Base-by-base conservation (phyloP, 2,113 vertebrate genomes). In the Chaetodon trifascialis region DNA sequence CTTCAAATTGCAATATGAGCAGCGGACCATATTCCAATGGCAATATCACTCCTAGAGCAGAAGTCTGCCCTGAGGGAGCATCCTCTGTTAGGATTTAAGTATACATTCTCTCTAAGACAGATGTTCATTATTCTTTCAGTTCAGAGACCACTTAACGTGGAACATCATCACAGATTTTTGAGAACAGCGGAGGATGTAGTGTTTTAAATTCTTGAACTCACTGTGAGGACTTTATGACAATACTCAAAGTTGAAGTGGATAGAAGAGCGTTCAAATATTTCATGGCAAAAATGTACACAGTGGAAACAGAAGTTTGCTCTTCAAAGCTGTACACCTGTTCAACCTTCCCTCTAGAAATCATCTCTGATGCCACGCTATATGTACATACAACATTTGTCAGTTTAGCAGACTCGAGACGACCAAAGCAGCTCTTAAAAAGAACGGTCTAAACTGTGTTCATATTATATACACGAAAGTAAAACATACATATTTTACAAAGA, bases 401-500 rank as follows among this genome's bases (percentile, higher is more conserved):
- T 64, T 76, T 73, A 84, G 82, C 72, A 73, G 75, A 88, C 83
- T 83, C 55, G 4, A 75, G 86, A 89, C 78, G 80, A 91, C 74
- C 78, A 84, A 90, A 92, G 89, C 83, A 75, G 83, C 90, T 93
- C 77, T 89, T 85, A 82, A 91, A 92, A 93, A 89, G 80, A 93
- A 87, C 65, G 46, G 63, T 86, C 87, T 90, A 90, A 90, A 88
- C 75, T 79, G 49, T 91, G 67, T 91, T 87, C 73, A 75, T 89
- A 91, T 84, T 94, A 95, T 94, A 84, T 95, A 95, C 94, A 95
- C 86, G 87, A 89, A 86, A 88, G 75, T 90, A 73, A 90, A 95
- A 90, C 86, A 12, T 93, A 93, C 93, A 89, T 86, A 89, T 85
- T 86, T 89, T 94, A 94, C 94, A 93, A 90, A 93, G 91, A 94